Evolutionary conservation across 2,888 invertebrate species (phyloP).

Genomic region (Arctia plantaginis): DNA sequence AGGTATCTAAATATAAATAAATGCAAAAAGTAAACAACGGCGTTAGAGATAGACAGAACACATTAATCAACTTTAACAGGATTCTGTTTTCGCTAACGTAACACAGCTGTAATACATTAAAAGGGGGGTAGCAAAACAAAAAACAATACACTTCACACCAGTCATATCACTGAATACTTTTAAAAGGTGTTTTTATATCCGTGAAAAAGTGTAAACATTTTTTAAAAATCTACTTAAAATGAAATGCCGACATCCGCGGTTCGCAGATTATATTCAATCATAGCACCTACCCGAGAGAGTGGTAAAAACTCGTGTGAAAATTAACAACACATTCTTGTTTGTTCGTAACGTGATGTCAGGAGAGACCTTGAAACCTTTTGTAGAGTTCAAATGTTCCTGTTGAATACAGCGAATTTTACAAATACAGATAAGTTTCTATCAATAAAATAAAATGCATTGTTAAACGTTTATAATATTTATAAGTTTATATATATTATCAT

Average conservation of each 20-base stretch:
- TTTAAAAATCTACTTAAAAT: conserved; percentile 41
- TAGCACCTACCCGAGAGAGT: conserved; percentile 58
- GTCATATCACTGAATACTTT: conserved; percentile 49
- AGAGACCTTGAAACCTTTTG: conserved; percentile 2
- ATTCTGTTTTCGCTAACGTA: conserved; percentile 27
- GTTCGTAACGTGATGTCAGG: conserved; percentile 21
- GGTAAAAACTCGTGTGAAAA: conserved; percentile 72
- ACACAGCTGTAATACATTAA: conserved; percentile 36
- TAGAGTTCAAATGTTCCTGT: background rate
- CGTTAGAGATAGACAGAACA: conserved; percentile 31
- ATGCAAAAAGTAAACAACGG: conserved; percentile 23
- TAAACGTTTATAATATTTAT: background rate
- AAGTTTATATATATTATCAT: background rate
- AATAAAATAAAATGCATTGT: background rate
- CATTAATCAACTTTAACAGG: conserved; percentile 45
- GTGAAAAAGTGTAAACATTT: conserved; percentile 58
- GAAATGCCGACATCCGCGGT: conserved; percentile 59
- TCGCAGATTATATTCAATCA: conserved; percentile 73
- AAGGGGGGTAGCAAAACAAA: conserved; percentile 39
- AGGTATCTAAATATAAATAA: background rate
- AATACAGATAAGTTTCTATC: background rate
- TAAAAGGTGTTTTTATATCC: conserved; percentile 56
- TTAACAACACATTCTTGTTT: conserved; percentile 63
- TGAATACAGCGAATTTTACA: background rate
- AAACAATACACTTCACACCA: conserved; percentile 37